Conservation (phyloP, 2,797 vertebrate genomes). For the Falco rusticolus region DNA sequence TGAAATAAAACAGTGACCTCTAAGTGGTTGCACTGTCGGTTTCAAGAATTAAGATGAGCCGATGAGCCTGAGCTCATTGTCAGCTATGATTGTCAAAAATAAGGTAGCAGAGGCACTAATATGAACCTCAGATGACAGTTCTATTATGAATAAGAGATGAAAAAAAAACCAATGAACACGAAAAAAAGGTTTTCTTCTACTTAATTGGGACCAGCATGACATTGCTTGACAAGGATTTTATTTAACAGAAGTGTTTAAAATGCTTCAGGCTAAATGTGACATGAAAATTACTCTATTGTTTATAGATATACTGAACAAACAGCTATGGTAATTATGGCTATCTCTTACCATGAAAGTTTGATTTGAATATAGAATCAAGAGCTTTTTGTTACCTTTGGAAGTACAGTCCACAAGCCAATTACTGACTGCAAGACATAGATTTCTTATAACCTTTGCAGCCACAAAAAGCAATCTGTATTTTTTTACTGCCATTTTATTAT, state of each 20-base stretch:
- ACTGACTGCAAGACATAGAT: neutral
- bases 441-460: neutral
- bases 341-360: neutral
- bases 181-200: neutral
- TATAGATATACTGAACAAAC: neutral
- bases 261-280: neutral
- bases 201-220: neutral
- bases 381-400: neutral
- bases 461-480: neutral
- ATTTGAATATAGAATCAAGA: slow-evolving; percentile 1
- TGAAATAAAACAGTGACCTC: slow-evolving; percentile 19
- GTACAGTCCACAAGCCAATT: neutral
- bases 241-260: neutral
- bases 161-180: neutral
- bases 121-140: slow-evolving; percentile 12
- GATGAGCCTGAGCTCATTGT: neutral
- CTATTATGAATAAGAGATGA: neutral
- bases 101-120: neutral
- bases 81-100: slow-evolving; percentile 18
- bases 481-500: neutral
- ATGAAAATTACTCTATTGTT: neutral
- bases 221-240: neutral
- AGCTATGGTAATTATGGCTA: neutral
- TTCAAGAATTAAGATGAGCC: slow-evolving; percentile 11
- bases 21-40: neutral